A percentile compares a stretch with the other conserved stretches of the same genome.
Conservation (phyloP, 2,888 invertebrate genomes). For the Odontocolon sp. region DNA sequence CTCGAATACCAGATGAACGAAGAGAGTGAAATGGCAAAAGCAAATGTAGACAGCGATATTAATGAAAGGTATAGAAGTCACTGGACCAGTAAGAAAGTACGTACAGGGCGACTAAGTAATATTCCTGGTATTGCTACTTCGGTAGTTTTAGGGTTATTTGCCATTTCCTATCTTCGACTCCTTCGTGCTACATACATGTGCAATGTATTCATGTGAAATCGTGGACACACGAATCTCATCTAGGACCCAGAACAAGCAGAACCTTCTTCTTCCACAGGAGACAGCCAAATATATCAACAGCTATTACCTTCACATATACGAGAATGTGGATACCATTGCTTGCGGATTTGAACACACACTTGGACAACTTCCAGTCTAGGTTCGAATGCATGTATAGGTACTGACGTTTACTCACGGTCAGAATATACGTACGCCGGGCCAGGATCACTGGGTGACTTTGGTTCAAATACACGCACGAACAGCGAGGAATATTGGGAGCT, state of each 20-base stretch:
- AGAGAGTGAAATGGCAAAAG: conserved; percentile 16
- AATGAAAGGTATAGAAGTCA: not conserved
- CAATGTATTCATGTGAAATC: conserved; percentile 22
- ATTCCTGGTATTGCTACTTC: conserved; percentile 60
- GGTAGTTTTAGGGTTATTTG: conserved; percentile 67
- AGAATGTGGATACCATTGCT: not conserved
- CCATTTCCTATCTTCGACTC: conserved; percentile 41
- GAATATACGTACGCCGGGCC: not conserved
- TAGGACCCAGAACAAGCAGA: too few species aligned
- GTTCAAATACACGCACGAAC: conserved; percentile 49
- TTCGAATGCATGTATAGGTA: too few species aligned
- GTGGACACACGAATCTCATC: conserved; percentile 21
- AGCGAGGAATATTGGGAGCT: conserved; percentile 53
- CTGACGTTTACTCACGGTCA: too few species aligned
- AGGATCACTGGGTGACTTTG: conserved; percentile 43
- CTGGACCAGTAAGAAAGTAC: conserved; percentile 45
- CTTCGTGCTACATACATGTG: too few species aligned
- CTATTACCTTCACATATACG: conserved; percentile 25
- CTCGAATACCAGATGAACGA: not conserved
- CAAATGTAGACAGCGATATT: not conserved
- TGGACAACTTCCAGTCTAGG: not conserved
- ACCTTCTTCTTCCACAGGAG: too few species aligned
- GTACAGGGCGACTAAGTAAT: conserved; percentile 59
- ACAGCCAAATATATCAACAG: not conserved
- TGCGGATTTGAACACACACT: too few species aligned